Evolutionary conservation across 2,888 invertebrate genomes (phyloP).

Genomic region (Malthinus flaveolus): DNA sequence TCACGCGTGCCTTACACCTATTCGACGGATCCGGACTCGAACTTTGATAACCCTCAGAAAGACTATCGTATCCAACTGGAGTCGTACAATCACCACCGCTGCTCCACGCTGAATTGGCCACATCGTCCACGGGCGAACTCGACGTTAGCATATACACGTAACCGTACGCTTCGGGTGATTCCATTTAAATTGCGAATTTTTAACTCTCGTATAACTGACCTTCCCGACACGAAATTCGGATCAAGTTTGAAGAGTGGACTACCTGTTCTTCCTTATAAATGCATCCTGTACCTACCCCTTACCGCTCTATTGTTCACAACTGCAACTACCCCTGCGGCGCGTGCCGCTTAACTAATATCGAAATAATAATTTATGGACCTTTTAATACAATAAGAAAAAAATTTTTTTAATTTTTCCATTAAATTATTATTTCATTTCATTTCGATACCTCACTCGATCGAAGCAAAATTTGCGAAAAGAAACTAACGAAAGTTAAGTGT

Average conservation of each 20-base stretch:
- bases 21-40: constrained; percentile 41
- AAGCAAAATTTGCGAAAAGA: too few species aligned
- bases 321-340: constrained; percentile 38
- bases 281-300: constrained; percentile 35
- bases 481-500: too few species aligned
- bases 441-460: too few species aligned
- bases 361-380: constrained; percentile 10
- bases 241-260: constrained; percentile 33
- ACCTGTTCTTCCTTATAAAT: constrained; percentile 46
- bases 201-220: constrained; percentile 15
- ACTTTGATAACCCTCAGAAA: constrained; percentile 43
- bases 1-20: constrained; percentile 57
- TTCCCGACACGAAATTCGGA: constrained; percentile 29
- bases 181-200: constrained; percentile 31
- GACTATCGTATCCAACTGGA: constrained; percentile 45
- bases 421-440: too few species aligned
- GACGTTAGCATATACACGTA: constrained; percentile 47
- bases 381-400: constrained; percentile 3
- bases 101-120: constrained; percentile 18
- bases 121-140: constrained; percentile 20
- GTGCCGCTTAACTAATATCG: constrained; percentile 47
- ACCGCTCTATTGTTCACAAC: constrained; percentile 35
- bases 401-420: background rate
- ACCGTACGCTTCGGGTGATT: constrained; percentile 43
- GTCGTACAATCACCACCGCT: constrained; percentile 19